Evolutionary conservation across 2,797 vertebrate species (phyloP).

Genomic region (Bradypodion pumilum): DNA sequence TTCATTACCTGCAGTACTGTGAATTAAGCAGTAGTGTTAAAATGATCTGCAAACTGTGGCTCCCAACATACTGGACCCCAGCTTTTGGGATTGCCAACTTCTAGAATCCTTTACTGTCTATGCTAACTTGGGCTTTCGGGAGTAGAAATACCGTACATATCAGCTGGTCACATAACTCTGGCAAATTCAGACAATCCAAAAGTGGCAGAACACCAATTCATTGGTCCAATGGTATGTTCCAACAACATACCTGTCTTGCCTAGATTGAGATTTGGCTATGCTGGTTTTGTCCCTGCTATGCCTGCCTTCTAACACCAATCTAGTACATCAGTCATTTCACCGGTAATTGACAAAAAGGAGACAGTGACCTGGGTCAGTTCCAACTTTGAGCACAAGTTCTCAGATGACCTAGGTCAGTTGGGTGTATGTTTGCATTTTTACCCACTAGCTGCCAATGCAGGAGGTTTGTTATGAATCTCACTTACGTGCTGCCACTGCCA

Average conservation of each 20-base stretch:
- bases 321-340: neutral
- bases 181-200: neutral
- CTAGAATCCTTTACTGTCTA: no score
- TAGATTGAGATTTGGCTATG: neutral
- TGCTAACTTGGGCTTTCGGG: no score
- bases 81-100: no score
- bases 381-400: neutral
- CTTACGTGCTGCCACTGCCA: neutral
- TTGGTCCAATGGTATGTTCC: neutral
- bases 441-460: neutral
- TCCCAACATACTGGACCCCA: no score
- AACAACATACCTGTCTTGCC: neutral
- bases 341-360: neutral
- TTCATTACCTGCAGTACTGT: no score
- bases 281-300: neutral
- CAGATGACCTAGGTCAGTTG: neutral
- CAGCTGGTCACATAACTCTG: no score
- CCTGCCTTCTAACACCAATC: neutral
- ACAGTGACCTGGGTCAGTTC: neutral
- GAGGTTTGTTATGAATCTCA: constrained; percentile 1
- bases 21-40: no score
- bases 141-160: no score
- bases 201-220: no score
- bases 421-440: neutral
- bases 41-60: no score